Conservation (phyloP, 35 echinoderm and acorn worm species). For the Ptychodera flava region DNA sequence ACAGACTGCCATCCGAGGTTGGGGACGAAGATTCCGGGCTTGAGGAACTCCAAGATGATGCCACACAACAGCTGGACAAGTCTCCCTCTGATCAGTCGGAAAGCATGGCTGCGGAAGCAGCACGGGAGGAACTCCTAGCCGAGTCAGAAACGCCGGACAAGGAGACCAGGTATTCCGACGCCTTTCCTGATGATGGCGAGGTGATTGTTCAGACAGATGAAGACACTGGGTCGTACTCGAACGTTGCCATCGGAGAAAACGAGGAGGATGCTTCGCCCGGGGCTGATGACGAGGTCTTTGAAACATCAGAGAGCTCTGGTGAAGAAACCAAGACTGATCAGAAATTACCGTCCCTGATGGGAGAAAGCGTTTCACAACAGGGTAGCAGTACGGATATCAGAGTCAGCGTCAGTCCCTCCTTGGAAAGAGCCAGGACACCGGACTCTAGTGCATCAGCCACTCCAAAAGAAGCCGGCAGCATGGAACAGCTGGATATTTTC, state of each 20-base stretch:
- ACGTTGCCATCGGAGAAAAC: slow-evolving; percentile 54
- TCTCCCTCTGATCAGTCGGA: not conserved
- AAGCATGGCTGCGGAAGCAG: not conserved
- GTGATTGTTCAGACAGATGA: slow-evolving; percentile 32
- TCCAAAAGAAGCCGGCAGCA: not conserved
- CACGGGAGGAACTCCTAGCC: not conserved
- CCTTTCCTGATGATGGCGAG: slow-evolving; percentile 24
- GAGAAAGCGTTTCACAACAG: not conserved
- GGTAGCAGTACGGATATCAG: not conserved
- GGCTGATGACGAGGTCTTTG: slow-evolving; percentile 8
- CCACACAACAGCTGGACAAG: not conserved
- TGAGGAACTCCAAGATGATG: not conserved
- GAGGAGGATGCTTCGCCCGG: slow-evolving; percentile 29
- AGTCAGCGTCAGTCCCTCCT: not conserved
- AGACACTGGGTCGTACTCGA: slow-evolving; percentile 37
- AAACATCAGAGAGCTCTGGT: not conserved
- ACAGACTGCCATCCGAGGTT: not conserved
- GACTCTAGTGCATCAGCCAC: not conserved
- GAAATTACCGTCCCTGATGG: not conserved
- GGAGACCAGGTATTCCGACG: not conserved
- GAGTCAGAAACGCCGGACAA: not conserved
- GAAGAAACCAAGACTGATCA: not conserved
- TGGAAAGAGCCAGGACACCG: not conserved
- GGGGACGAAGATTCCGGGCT: not conserved
- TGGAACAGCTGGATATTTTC: not conserved